Conservation (phyloP, 2,888 invertebrate species). For the Hydrotaea cyrtoneurina region DNA sequence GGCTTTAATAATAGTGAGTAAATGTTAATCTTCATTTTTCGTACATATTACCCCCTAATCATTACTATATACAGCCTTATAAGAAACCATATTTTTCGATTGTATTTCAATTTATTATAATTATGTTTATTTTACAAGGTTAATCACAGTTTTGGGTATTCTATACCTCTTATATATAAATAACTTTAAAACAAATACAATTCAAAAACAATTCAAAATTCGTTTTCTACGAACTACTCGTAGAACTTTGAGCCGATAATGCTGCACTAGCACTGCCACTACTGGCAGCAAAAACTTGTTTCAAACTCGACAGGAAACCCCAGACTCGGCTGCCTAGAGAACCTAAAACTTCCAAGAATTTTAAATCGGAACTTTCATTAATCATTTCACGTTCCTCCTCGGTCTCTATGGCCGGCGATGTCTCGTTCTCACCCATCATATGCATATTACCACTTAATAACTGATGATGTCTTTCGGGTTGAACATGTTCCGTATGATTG, state of each 20-base stretch:
- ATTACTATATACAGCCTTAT: too few relatives aligned
- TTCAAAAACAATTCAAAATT: background rate
- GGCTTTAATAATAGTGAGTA: too few relatives aligned
- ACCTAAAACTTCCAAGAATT: conserved; percentile 77
- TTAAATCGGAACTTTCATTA: conserved; percentile 75
- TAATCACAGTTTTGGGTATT: conserved; percentile 58
- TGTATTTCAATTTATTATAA: too few relatives aligned
- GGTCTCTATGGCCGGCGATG: conserved; percentile 75
- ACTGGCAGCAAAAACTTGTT: conserved; percentile 77
- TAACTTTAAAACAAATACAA: background rate
- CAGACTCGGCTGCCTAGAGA: conserved; percentile 74
- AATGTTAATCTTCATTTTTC: too few relatives aligned
- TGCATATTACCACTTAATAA: conserved; percentile 67
- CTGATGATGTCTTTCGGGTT: conserved; percentile 71
- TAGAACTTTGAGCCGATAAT: conserved; percentile 71
- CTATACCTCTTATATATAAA: background rate
- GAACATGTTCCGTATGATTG: conserved; percentile 71
- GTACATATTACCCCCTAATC: too few relatives aligned
- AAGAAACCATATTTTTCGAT: too few relatives aligned
- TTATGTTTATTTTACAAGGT: conserved; percentile 34
- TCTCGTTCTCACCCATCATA: conserved; percentile 69
- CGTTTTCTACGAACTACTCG: conserved; percentile 60
- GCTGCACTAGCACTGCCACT: conserved; percentile 75
- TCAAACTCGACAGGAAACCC: conserved; percentile 76
- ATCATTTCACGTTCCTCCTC: conserved; percentile 78